These are phyloP conservation scores for Drosophila pseudotakahashii DNA, from an alignment of 2,888 invertebrate species.

Conservation along the genomic window DNA sequence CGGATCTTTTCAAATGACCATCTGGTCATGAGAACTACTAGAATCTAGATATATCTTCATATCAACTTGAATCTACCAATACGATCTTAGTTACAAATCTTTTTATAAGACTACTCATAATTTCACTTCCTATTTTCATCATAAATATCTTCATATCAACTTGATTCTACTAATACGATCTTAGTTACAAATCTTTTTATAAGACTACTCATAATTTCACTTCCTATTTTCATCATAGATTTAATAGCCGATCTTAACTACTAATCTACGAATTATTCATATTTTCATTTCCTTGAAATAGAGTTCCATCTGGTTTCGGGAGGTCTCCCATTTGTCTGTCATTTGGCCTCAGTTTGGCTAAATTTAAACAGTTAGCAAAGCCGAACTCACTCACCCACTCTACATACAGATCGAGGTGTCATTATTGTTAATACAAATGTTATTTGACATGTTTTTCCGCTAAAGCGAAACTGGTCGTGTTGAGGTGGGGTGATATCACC, in stretches of 20 bases:
- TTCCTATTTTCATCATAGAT: not conserved
- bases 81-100: no score
- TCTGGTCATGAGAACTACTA: not conserved
- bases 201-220: not conserved
- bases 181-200: no score
- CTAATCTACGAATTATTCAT: slow-evolving; percentile 11
- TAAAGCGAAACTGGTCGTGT: slow-evolving; percentile 36
- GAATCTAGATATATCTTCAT: not conserved
- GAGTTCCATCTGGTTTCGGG: slow-evolving; percentile 6
- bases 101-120: not conserved
- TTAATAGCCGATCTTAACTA: not conserved
- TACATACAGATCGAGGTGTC: slow-evolving; percentile 27
- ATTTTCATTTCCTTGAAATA: slow-evolving; percentile 4
- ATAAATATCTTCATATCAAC: not conserved
- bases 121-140: not conserved
- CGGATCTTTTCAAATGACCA: not conserved
- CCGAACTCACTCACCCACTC: slow-evolving; percentile 8
- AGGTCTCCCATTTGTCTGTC: slow-evolving; percentile 19
- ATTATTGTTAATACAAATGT: slow-evolving; percentile 69
- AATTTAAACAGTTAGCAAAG: slow-evolving; percentile 67
- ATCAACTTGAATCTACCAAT: no score
- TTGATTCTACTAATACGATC: no score
- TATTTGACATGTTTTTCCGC: slow-evolving; percentile 69
- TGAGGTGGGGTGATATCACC: slow-evolving; percentile 65
- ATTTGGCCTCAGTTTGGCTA: slow-evolving; percentile 45